Evolutionary conservation across 30 jellyfish, hydroid and myxozoan genomes (phyloP).

Genomic region (Calvadosia cruxmelitensis): DNA sequence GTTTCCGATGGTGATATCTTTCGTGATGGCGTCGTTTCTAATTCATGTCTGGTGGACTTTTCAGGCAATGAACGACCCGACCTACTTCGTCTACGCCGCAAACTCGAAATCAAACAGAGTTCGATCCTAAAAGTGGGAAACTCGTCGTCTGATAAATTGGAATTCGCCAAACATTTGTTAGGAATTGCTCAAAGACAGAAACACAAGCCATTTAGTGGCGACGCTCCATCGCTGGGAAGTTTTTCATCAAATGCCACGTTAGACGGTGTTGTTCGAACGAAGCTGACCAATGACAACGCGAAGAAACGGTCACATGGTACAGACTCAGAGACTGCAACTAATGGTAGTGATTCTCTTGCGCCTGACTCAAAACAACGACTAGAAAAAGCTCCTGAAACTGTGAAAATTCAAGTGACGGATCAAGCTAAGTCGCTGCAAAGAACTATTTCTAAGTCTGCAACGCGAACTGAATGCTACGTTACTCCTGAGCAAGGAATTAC

Average conservation of each 20-base stretch:
- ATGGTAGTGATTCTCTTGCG: too few species aligned
- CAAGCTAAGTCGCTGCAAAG: too few species aligned
- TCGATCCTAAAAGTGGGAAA: slow-evolving; percentile 16
- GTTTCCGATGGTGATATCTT: too few species aligned
- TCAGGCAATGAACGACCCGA: slow-evolving; percentile 49
- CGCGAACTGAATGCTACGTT: not conserved
- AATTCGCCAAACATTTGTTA: not conserved
- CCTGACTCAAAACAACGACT: too few species aligned
- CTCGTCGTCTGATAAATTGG: slow-evolving; percentile 17
- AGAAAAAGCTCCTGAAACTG: too few species aligned
- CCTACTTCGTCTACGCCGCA: slow-evolving; percentile 11
- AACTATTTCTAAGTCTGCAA: too few species aligned
- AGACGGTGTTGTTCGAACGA: not conserved
- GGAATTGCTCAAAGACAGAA: not conserved
- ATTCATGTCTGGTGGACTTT: too few species aligned
- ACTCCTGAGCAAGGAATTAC: not conserved
- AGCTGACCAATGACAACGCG: not conserved
- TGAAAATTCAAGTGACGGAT: too few species aligned
- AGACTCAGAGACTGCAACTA: too few species aligned
- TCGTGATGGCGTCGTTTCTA: too few species aligned
- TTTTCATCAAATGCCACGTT: not conserved
- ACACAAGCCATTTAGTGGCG: not conserved
- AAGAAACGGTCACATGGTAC: too few species aligned
- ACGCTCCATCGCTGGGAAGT: not conserved
- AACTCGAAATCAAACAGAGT: slow-evolving; percentile 30